These are phyloP conservation scores for Trichogramma dendrolimi DNA, from an alignment of 2,888 invertebrate species.

Conservation along the genomic window DNA sequence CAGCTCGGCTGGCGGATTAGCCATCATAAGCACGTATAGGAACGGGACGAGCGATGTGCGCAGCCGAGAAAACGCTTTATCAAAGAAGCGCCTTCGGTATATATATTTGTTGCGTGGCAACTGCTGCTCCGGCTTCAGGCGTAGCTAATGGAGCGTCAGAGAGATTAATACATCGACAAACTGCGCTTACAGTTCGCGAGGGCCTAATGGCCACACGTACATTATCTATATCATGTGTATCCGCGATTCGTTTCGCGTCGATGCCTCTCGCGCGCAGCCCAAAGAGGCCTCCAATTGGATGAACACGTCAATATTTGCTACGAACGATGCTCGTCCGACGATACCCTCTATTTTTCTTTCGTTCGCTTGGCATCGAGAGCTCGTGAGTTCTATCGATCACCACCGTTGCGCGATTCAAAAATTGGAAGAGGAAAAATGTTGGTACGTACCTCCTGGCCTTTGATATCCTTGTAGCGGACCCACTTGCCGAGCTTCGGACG, in stretches of 20 bases:
- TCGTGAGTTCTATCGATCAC: too few relatives aligned
- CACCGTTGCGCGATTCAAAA: neutral
- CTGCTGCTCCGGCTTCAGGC: conserved; percentile 12
- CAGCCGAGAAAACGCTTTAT: conserved; percentile 14
- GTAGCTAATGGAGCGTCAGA: conserved; percentile 8
- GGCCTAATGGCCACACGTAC: conserved; percentile 8
- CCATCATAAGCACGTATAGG: conserved; percentile 1
- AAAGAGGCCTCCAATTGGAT: too few relatives aligned
- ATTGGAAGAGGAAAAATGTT: neutral
- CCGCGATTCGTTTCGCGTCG: conserved; percentile 11
- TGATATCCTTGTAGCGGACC: conserved; percentile 60
- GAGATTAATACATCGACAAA: conserved; percentile 18
- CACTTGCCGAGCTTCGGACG: conserved; percentile 60
- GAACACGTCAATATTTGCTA: too few relatives aligned
- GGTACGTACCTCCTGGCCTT: conserved; percentile 58
- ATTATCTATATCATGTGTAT: neutral
- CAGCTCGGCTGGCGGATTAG: too few relatives aligned
- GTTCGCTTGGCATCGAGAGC: too few relatives aligned
- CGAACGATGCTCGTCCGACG: too few relatives aligned
- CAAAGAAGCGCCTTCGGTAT: conserved; percentile 19
- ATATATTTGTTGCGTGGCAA: neutral
- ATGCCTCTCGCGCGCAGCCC: neutral
- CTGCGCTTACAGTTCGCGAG: conserved; percentile 15
- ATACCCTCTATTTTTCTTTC: too few relatives aligned
- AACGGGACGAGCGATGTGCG: conserved; percentile 15